Conservation (phyloP, 64 coral and sea anemone species). For the Platygyra sinensis region DNA sequence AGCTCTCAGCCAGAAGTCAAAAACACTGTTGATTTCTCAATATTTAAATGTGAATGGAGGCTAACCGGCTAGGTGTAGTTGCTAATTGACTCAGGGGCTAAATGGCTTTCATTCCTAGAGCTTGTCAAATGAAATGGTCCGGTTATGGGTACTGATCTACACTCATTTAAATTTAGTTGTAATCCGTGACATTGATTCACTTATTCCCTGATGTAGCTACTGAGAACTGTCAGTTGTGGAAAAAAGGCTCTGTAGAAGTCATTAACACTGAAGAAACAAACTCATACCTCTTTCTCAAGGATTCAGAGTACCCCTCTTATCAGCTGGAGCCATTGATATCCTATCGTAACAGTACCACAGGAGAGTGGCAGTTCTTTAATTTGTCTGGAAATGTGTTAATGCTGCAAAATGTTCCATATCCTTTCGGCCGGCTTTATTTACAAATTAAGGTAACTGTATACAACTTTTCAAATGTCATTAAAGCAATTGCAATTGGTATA, state of each 20-base stretch:
- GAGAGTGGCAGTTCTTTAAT: not conserved
- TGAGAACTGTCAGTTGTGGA: not conserved
- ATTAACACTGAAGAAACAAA: not conserved
- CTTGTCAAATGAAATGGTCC: too few relatives aligned
- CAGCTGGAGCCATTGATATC: not conserved
- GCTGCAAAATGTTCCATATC: not conserved
- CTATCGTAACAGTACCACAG: slow-evolving; percentile 1
- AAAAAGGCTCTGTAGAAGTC: not conserved
- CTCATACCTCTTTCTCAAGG: not conserved
- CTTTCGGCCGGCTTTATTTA: accelerated
- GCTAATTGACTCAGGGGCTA: too few relatives aligned
- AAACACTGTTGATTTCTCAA: too few relatives aligned
- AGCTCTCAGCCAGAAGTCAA: too few relatives aligned
- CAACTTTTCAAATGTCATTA: too few relatives aligned
- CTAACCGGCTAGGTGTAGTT: too few relatives aligned
- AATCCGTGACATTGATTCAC: too few relatives aligned
- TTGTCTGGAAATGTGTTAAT: not conserved
- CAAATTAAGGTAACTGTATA: not conserved
- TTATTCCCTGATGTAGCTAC: not conserved
- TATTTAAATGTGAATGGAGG: too few relatives aligned
- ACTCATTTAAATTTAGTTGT: too few relatives aligned
- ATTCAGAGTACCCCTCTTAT: not conserved
- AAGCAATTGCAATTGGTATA: too few relatives aligned
- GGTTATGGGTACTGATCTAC: too few relatives aligned
- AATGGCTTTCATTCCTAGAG: too few relatives aligned